Evolutionary conservation across 2,888 invertebrate species (phyloP).

Genomic region (Sepiola atlantica): DNA sequence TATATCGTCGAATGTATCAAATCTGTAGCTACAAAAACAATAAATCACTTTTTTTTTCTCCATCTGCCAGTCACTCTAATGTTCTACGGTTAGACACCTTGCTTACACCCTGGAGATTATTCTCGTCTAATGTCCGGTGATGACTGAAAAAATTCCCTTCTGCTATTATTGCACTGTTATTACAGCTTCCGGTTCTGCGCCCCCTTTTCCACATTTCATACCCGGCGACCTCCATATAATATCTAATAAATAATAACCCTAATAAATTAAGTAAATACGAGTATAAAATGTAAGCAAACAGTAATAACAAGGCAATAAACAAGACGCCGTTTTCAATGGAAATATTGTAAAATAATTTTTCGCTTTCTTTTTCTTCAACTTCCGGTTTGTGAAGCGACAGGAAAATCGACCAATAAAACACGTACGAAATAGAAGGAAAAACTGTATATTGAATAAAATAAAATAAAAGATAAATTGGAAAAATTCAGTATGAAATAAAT

Average conservation of each 20-base stretch:
- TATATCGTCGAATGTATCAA: background rate
- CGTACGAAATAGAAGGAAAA: background rate
- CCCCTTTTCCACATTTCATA: background rate
- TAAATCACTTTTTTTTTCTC: background rate
- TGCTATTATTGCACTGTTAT: background rate
- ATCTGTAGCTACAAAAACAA: background rate
- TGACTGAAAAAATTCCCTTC: background rate
- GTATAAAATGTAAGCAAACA: background rate
- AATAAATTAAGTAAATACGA: background rate
- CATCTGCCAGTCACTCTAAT: background rate
- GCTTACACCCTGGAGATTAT: constrained; percentile 18
- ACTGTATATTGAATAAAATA: background rate
- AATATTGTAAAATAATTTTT: constrained; percentile 32
- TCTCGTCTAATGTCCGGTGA: background rate
- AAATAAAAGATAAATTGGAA: background rate
- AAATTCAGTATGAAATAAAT: background rate
- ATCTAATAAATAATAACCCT: background rate
- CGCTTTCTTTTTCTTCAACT: background rate
- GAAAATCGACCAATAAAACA: background rate
- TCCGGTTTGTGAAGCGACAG: background rate
- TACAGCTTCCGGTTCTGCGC: background rate
- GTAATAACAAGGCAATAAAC: background rate
- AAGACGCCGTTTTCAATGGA: background rate
- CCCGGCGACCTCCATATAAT: background rate
- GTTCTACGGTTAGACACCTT: background rate